These are phyloP conservation scores for Bombyx mandarina DNA, from an alignment of 1,140 invertebrate genomes.

Conservation along the genomic window DNA sequence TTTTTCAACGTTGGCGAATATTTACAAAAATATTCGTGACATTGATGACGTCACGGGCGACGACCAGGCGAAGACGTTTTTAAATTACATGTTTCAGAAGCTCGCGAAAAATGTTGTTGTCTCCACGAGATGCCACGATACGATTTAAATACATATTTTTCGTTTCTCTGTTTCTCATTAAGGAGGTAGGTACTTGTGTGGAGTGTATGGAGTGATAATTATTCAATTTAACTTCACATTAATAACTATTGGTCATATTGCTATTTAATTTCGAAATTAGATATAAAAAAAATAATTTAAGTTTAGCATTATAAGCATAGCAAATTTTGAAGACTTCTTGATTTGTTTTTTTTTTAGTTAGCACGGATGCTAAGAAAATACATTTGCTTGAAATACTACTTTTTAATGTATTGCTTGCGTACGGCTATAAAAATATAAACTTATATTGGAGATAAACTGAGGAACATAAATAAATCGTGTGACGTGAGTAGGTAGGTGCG, in stretches of 20 bases:
- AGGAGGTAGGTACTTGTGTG: neutral
- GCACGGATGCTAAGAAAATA: too few species aligned
- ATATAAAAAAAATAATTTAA: neutral
- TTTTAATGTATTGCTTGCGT: neutral
- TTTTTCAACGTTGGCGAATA: slow-evolving; percentile 11
- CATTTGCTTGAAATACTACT: neutral
- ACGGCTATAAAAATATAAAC: neutral
- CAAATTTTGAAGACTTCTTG: too few species aligned
- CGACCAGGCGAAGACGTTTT: slow-evolving; percentile 19
- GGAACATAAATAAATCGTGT: slow-evolving; percentile 8
- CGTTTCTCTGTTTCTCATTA: neutral
- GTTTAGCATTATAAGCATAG: neutral
- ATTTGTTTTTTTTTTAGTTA: too few species aligned
- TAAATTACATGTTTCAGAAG: slow-evolving; percentile 28
- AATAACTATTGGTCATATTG: neutral
- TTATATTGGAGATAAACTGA: slow-evolving; percentile 6
- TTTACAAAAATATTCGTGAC: slow-evolving; percentile 15
- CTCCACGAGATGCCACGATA: slow-evolving; percentile 9
- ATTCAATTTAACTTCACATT: neutral
- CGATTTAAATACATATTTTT: slow-evolving; percentile 5
- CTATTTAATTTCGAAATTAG: too few species aligned
- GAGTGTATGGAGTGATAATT: neutral
- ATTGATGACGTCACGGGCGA: slow-evolving; percentile 28
- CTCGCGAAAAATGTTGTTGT: slow-evolving; percentile 8
- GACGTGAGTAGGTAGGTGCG: slow-evolving; percentile 12